Conservation (phyloP, 2,797 vertebrate species). For the Falco berigora region DNA sequence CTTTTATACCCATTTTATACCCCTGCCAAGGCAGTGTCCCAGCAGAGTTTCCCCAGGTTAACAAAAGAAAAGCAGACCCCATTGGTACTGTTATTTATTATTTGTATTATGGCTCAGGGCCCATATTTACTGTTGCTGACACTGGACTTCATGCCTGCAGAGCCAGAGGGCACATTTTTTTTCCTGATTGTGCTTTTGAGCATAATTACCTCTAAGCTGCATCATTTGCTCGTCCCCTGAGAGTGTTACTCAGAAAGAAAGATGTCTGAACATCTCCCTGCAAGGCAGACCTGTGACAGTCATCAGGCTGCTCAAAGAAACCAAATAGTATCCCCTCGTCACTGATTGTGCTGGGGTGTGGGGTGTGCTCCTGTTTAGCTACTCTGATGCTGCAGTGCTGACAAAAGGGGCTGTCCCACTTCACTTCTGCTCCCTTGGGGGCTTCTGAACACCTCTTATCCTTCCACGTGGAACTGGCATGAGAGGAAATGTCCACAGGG, state of each 20-base stretch:
- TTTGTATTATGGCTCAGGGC: background rate
- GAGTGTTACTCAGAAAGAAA: background rate
- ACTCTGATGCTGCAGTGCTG: background rate
- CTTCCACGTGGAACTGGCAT: accelerated
- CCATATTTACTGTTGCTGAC: background rate
- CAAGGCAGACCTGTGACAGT: background rate
- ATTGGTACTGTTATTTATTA: background rate
- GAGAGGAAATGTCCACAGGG: background rate
- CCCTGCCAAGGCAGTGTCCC: background rate
- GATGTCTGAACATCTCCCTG: background rate
- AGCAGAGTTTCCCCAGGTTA: background rate
- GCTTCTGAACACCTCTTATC: background rate
- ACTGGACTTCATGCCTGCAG: background rate
- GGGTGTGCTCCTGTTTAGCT: background rate
- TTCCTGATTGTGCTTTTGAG: background rate
- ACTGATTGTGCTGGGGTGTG: background rate
- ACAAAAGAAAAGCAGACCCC: background rate
- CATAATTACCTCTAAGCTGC: background rate
- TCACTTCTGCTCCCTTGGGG: background rate
- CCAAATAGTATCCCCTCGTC: background rate
- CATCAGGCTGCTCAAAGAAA: background rate
- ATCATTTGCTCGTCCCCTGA: background rate
- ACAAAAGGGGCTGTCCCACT: background rate
- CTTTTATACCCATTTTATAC: background rate
- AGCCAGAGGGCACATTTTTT: constrained; percentile 10